Conservation (phyloP, 2,113 vertebrate genomes). For the Melanotaenia duboulayi region DNA sequence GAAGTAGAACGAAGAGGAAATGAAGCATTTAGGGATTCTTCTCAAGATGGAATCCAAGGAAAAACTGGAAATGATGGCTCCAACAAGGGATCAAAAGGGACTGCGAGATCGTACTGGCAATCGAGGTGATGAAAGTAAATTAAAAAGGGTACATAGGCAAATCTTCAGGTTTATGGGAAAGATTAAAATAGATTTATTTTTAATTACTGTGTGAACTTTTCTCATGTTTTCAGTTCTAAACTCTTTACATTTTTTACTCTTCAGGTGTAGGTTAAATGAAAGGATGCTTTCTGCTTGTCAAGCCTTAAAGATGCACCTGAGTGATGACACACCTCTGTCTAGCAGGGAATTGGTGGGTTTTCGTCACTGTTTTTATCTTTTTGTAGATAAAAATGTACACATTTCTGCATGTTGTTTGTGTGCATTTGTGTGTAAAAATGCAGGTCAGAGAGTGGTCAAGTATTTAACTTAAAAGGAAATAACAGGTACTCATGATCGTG, state of each 20-base stretch:
- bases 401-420: too few relatives aligned
- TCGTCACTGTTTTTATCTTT: neutral
- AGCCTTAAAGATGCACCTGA: constrained; percentile 87
- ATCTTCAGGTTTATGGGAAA: neutral
- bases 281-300: constrained; percentile 92
- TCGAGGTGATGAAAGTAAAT: constrained; percentile 84
- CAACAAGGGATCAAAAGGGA: constrained; percentile 58
- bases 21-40: constrained; percentile 41
- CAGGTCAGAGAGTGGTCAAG: constrained; percentile 28
- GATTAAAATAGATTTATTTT: neutral
- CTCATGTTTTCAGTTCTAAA: neutral
- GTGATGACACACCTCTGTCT: constrained; percentile 84
- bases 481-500: constrained; percentile 9
- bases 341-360: constrained; percentile 92
- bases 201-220: neutral
- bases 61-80: constrained; percentile 50
- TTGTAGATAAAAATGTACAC: too few relatives aligned
- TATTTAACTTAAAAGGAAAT: constrained; percentile 24
- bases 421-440: too few relatives aligned
- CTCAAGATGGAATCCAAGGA: constrained; percentile 37
- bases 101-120: constrained; percentile 83
- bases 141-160: neutral
- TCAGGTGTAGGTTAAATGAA: constrained; percentile 91
- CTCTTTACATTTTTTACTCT: constrained; percentile 13
- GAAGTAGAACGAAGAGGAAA: constrained; percentile 48